phyloP scores from a whole-genome alignment of 1,140 invertebrate genomes.

The Drosophila saltans region DNA sequence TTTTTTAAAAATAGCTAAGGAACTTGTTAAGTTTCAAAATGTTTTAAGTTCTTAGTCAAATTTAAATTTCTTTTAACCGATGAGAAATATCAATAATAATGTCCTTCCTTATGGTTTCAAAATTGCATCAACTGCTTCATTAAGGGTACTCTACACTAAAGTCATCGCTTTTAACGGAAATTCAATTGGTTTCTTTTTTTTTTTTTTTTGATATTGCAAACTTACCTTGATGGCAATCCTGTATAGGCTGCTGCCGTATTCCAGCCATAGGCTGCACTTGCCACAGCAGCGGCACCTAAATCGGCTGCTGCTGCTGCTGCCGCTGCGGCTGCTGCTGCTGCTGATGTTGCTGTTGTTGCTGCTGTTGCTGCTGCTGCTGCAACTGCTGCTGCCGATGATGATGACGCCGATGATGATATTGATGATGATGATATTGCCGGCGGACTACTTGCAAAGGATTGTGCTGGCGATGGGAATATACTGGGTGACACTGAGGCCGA shows the following conservation, averaged over 20 bases:
- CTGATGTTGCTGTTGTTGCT: not conserved
- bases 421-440: conserved; percentile 56
- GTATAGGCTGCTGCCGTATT: conserved; percentile 65
- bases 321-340: conserved; percentile 38
- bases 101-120: no score
- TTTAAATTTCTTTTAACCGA: no score
- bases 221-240: conserved; percentile 74
- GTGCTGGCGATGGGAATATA: conserved; percentile 76
- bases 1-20: no score
- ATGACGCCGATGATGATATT: conserved; percentile 8
- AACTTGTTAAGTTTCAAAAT: no score
- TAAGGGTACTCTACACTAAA: not conserved
- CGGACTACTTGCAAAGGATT: conserved; percentile 73
- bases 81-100: no score
- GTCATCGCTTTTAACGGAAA: not conserved
- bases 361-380: conserved; percentile 22
- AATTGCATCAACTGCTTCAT: no score
- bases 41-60: no score
- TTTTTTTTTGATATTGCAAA: not conserved
- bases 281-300: conserved; percentile 73
- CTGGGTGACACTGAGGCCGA: conserved; percentile 78
- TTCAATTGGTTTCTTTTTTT: not conserved
- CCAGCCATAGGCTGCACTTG: conserved; percentile 76
- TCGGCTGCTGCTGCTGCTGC: conserved; percentile 67
- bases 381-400: not conserved